Evolutionary conservation across 1,140 invertebrate species (phyloP), one percentile per base, ranked within the genome.

Genomic region (Bicyclus anynana): DNA sequence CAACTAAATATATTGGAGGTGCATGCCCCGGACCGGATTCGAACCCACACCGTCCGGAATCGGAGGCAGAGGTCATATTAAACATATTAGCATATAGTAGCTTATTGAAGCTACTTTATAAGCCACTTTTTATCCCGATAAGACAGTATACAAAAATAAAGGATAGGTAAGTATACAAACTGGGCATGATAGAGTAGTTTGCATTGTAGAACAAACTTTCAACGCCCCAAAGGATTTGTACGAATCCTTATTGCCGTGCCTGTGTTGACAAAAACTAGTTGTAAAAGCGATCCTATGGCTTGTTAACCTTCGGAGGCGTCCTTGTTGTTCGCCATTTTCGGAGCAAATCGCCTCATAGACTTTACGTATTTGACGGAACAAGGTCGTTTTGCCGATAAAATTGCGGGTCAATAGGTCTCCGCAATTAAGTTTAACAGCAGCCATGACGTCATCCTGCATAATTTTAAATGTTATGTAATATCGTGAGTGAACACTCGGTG

Each of bases 341-440:
- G 55, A 64, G 47, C 59, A 65, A 71, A 60, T 68, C 66, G 29
- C 40, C 48, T 61, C 62, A 62, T 65, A 50, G 50, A 48, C 59
- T 48, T 59, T 57, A 65, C 57, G 59, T 59, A 62, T 71, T 65
- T 59, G 62, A 59, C 58, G 60, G 29, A 51, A 59, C 62, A 63
- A 68, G 65, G 58, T 63, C 64, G 54, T 57, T 54, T 56, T 42
- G 57, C 60, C 58, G 58, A 68, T 68, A 68, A 72, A 65, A 47
- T 26, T 46, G 53, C 65, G 51, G 58, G 51, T 64, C 66, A 65
- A 68, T 68, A 63, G 53, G 62, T 67, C 59, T 62, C 49, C 26
- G 47, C 46, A 52, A 53, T 65, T 65, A 65, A 35, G 23, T 37
- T 49, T 49, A 12, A 54, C 37, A 47, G 33, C 37, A 37, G 37